Percentiles rank a stretch among this genome's conserved stretches.
Evolutionary conservation across 1,140 invertebrate genomes (phyloP).

Genomic region (Probaryconus sp.): DNA sequence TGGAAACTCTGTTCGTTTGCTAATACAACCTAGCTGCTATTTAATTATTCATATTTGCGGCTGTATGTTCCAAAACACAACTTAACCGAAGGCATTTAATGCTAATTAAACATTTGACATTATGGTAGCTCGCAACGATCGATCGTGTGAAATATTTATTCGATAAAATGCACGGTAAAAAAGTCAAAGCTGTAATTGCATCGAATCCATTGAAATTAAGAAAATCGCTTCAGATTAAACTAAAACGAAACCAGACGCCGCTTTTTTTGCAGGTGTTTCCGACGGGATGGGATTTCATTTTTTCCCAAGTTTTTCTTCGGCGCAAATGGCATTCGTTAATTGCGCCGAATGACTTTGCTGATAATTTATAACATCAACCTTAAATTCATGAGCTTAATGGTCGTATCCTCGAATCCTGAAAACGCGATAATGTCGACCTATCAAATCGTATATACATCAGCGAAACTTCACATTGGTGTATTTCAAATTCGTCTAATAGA

Average conservation of each 20-base stretch:
- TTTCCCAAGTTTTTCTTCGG: constrained; percentile 3
- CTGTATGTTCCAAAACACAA: constrained; percentile 8
- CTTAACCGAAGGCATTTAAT: constrained; percentile 12
- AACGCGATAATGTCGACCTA: constrained; percentile 17
- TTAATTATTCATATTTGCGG: constrained; percentile 22
- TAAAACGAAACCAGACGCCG: too few relatives aligned
- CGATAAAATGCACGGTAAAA: too few relatives aligned
- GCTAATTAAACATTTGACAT: constrained; percentile 11
- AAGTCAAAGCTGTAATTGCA: too few relatives aligned
- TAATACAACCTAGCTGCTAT: constrained; percentile 5
- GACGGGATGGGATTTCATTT: too few relatives aligned
- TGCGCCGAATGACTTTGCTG: constrained; percentile 18
- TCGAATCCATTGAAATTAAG: too few relatives aligned
- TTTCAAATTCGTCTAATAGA: too few relatives aligned
- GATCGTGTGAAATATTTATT: too few relatives aligned
- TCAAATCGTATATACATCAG: constrained; percentile 7
- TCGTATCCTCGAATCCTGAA: constrained; percentile 8
- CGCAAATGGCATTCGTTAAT: constrained; percentile 24
- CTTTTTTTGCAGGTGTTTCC: too few relatives aligned
- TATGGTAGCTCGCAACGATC: not conserved
- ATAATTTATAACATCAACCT: constrained; percentile 26
- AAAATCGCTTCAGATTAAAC: too few relatives aligned
- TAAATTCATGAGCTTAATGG: constrained; percentile 38
- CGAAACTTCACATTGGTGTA: too few relatives aligned
- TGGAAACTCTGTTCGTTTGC: constrained; percentile 1